Percentiles rank a stretch among this genome's conserved stretches.
These are phyloP conservation scores for Drosophila rhopaloa DNA, from an alignment of 1,140 invertebrate species.

Conservation along the genomic window DNA sequence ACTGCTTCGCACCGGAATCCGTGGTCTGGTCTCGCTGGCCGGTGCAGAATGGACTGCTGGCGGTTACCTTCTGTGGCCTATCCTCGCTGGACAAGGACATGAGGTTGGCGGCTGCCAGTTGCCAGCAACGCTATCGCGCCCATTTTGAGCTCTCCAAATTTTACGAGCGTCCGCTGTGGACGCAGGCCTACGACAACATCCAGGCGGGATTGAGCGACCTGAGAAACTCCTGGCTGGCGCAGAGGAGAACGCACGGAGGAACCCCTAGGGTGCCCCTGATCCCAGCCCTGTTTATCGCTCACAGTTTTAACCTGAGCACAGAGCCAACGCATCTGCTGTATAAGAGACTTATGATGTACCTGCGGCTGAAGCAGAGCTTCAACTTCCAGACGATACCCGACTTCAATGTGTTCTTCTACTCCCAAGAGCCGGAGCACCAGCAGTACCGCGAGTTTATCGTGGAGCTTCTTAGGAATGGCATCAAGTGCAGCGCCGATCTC, in stretches of 20 bases:
- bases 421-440: conserved; percentile 87
- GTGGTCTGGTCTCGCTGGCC: conserved; percentile 87
- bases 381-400: conserved; percentile 89
- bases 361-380: conserved; percentile 88
- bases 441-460: conserved; percentile 88
- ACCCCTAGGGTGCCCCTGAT: conserved; percentile 87
- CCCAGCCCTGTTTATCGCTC: conserved; percentile 88
- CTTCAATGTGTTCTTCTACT: conserved; percentile 89
- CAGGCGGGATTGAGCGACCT: conserved; percentile 85
- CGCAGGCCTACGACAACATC: conserved; percentile 85
- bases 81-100: conserved; percentile 86
- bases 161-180: conserved; percentile 85
- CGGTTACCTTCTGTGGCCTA: conserved; percentile 87
- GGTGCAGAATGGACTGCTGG: conserved; percentile 87
- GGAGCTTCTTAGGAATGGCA: conserved; percentile 87
- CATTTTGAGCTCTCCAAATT: conserved; percentile 83
- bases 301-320: conserved; percentile 87
- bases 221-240: conserved; percentile 69
- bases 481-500: conserved; percentile 86
- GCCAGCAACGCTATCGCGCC: conserved; percentile 87
- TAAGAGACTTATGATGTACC: conserved; percentile 87
- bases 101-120: conserved; percentile 87
- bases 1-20: conserved; percentile 86
- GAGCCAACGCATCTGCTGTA: conserved; percentile 88
- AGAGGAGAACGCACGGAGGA: conserved; percentile 70